These are phyloP conservation scores for Artemia sp. DNA, from an alignment of 2,888 invertebrate genomes.

Conservation along the genomic window DNA sequence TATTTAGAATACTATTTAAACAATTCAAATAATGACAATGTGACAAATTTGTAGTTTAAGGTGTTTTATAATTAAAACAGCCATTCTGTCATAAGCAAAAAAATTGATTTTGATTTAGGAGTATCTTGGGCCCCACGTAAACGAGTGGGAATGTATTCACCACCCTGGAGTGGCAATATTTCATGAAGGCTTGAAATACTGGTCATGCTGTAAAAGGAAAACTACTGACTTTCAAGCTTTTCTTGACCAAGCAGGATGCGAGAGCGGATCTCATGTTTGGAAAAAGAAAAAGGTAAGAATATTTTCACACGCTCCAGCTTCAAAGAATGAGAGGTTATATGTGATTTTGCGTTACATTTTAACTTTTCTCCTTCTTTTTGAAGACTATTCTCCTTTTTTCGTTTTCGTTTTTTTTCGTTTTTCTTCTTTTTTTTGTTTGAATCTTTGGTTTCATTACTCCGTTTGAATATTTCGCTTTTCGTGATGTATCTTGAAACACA, in stretches of 20 bases:
- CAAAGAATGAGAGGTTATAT: too few species aligned
- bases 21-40: too few species aligned
- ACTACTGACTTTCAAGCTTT: conserved; percentile 88
- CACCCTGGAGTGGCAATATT: conserved; percentile 84
- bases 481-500: too few species aligned
- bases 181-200: conserved; percentile 91
- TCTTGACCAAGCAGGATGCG: conserved; percentile 77
- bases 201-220: conserved; percentile 85
- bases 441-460: too few species aligned
- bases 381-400: too few species aligned
- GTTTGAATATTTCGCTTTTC: too few species aligned
- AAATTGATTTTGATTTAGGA: conserved; percentile 29
- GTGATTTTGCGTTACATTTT: too few species aligned
- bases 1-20: too few species aligned
- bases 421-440: too few species aligned
- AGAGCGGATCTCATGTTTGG: conserved; percentile 70
- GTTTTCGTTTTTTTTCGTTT: too few species aligned
- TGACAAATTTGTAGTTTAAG: neutral
- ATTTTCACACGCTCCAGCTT: too few species aligned
- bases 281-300: conserved; percentile 41
- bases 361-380: too few species aligned
- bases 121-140: conserved; percentile 48
- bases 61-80: conserved; percentile 5
- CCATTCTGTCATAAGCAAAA: neutral
- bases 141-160: conserved; percentile 47